Base-by-base conservation (phyloP, 1,140 invertebrate species). In the Cyclargus thomasi region DNA sequence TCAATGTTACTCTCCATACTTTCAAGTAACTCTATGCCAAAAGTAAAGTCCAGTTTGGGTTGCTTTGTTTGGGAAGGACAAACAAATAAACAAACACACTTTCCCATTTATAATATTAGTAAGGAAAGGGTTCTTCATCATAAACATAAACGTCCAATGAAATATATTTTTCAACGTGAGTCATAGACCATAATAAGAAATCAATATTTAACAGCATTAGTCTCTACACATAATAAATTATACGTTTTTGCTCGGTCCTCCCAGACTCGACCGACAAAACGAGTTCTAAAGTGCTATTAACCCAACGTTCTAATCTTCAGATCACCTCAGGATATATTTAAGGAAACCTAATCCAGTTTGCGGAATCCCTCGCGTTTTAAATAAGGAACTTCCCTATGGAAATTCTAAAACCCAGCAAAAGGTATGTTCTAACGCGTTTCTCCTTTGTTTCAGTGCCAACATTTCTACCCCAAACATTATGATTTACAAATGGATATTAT, bases 401-500 rank as follows among this genome's bases (percentile, higher is more conserved):
- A 63, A 1, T n/a, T 63, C 16, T 62, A 62, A 47, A n/a, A n/a
- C n/a, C 17, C 22, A 20, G 16, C 21, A 23, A 47, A 21, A 1
- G 1, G 21, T 64, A 0, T 53, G 20, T 16, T 35, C 3, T 35
- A 35, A 35, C 29, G 8, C 4, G 10, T 53, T 53, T 55, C 20
- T 82, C 74, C 74, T 74, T 90, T 90, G 88, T 90, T 90, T 77
- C 86, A 90, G 88, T 90, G 88, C 85, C 88, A 88, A 88, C 86
- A 88, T 88, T 90, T 90, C 82, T 88, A 88, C 73, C 88, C 88
- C 79, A 90, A 90, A 84, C 88, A 90, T 88, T 90, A 90, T 90
- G 88, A 90, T 90, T 90, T 90, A 90, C 88, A 90, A 90, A 90
- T 90, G 88, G 88, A 90, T 90, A 90, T 90, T 90, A 90, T 88